Evolutionary conservation across 2,113 vertebrate genomes (phyloP).

Genomic region (Aptenodytes forsteri): DNA sequence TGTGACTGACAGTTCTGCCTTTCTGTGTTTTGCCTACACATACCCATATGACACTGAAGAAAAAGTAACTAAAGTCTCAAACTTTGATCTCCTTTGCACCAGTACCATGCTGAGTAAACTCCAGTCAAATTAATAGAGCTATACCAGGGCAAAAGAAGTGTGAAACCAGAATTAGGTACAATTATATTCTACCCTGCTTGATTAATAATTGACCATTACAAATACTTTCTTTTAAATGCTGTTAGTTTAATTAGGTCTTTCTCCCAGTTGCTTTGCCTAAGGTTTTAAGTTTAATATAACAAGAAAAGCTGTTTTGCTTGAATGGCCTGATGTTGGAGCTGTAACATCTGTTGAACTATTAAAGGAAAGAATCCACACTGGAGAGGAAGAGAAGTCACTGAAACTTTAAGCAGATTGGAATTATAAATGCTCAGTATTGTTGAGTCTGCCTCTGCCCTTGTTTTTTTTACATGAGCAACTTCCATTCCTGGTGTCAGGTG

Average conservation of each 20-base stretch:
- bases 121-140: not conserved
- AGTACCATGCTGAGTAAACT: not conserved
- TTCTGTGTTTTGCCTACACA: not conserved
- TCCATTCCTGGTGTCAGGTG: constrained; percentile 15
- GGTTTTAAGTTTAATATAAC: not conserved
- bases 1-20: not conserved
- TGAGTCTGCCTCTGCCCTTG: not conserved
- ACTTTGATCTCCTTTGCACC: not conserved
- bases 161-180: not conserved
- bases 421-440: constrained; percentile 36
- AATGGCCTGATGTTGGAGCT: not conserved
- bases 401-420: not conserved
- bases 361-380: constrained; percentile 1
- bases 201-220: not conserved
- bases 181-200: not conserved
- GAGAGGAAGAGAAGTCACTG: constrained; percentile 4
- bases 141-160: not conserved
- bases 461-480: not conserved
- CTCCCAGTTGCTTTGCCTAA: not conserved
- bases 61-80: not conserved
- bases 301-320: not conserved
- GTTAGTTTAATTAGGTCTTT: not conserved
- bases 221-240: not conserved
- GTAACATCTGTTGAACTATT: constrained; percentile 48
- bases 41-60: not conserved